A percentile compares a stretch with the other conserved stretches of the same genome.
phyloP scores from a whole-genome alignment of 2,113 vertebrate species.

The Regulus satrapa region DNA sequence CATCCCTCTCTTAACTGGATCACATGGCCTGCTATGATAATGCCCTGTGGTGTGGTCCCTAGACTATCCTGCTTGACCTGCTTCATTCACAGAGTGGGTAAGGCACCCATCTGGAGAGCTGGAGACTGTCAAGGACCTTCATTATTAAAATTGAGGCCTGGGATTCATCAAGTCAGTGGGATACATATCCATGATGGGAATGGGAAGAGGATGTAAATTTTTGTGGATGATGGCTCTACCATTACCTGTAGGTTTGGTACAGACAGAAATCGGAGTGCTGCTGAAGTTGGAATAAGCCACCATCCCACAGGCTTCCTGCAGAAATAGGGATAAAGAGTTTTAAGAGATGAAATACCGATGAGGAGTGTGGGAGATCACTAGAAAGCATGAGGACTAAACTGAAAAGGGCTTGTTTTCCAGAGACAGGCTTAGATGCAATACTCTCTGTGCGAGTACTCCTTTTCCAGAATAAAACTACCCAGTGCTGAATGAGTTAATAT shows the following conservation, averaged over 20 bases:
- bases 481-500: not conserved
- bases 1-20: not conserved
- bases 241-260: not conserved
- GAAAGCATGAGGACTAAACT: not conserved
- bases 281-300: not conserved
- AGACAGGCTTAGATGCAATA: fast-evolving
- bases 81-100: not conserved
- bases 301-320: not conserved
- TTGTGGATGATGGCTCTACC: not conserved
- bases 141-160: not conserved
- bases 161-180: not conserved
- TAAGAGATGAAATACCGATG: too few relatives aligned
- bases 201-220: not conserved
- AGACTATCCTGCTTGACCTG: not conserved
- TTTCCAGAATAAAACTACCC: not conserved
- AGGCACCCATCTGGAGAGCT: not conserved
- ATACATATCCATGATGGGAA: not conserved
- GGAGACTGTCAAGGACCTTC: not conserved
- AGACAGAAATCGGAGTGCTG: not conserved
- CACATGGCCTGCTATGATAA: not conserved
- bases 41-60: not conserved
- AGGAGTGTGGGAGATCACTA: not conserved
- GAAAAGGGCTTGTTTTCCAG: not conserved
- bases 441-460: not conserved
- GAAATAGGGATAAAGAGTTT: not conserved